phyloP scores from a whole-genome alignment of 2,797 vertebrate genomes.

The Delichon dasypus region DNA sequence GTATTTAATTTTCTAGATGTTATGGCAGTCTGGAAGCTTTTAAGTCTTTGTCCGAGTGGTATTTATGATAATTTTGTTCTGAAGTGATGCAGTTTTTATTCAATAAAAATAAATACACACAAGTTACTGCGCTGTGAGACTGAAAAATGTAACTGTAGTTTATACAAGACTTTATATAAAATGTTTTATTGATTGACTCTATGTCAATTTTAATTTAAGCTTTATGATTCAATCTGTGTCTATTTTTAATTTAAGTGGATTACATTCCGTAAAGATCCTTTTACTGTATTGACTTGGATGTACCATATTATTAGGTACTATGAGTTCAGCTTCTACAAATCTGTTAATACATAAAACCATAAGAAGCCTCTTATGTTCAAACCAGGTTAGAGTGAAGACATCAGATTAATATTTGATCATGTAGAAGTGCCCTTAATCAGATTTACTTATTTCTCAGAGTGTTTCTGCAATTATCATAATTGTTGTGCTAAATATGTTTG shows the following conservation, averaged over 20 bases:
- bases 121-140: background rate
- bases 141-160: background rate
- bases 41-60: background rate
- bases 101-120: slow-evolving; percentile 7
- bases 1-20: background rate
- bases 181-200: slow-evolving; percentile 38
- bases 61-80: slow-evolving; percentile 26
- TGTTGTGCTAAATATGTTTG: slow-evolving; percentile 94
- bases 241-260: slow-evolving; percentile 91
- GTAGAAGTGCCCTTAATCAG: slow-evolving; percentile 94
- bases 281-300: slow-evolving; percentile 81
- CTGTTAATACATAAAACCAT: slow-evolving; percentile 95
- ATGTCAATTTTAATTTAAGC: slow-evolving; percentile 74
- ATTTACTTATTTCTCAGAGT: slow-evolving; percentile 92
- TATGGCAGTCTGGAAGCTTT: background rate
- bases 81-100: slow-evolving; percentile 13
- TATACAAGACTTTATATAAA: slow-evolving; percentile 44
- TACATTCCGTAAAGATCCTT: slow-evolving; percentile 83
- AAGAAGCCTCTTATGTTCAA: slow-evolving; percentile 91
- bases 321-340: slow-evolving; percentile 90
- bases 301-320: slow-evolving; percentile 91
- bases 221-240: slow-evolving; percentile 78
- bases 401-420: slow-evolving; percentile 99
- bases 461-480: slow-evolving; percentile 98
- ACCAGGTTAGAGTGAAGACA: slow-evolving; percentile 90